Base-by-base conservation (phyloP, 2,888 invertebrate species). In the Mythimna ferrago region DNA sequence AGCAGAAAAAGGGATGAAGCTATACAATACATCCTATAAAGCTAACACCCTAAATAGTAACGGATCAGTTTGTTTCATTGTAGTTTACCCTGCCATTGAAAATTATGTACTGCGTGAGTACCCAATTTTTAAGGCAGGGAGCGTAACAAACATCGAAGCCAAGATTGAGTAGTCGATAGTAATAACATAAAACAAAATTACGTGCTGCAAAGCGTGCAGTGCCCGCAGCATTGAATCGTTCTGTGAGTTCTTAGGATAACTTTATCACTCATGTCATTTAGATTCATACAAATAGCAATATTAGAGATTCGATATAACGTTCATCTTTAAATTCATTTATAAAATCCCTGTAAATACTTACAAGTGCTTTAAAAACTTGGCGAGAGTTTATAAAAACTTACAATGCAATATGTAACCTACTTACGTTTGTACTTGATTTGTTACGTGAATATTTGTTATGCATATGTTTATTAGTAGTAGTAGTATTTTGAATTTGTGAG, bases 371-470 rank as follows among this genome's bases (percentile, higher is more conserved):
- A 51, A 53, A 67, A 73, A 81, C 61, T 62, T 69, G 21, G 35
- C 41, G 70, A 66, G n/a, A 77, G 64, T 68, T 81, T 53, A 70
- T 38, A 26, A 26, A 68, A 70, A 78, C 73, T 70, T 65, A 76
- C 60, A 65, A 76, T 62, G 80, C 56, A 60, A 2, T 26, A 26
- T 26, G 66, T 73, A 73, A 76, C 84, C 68, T 86, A 84, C 7
- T 32, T 67, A 81, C 66, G 69, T 75, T 86, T 84, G 86, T 84
- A 86, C 86, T 84, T 81, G 64, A 71, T 66, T 66, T 66, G 69
- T 69, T 77, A 62, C 68, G 75, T 6, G 65, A 58, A 61, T 71
- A 19, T 72, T 72, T 48, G 64, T 75, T 70, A 63, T 53, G 26
- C 60, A 48, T 73, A 57, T 21, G 35, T 71, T n/a, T 63, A 67